These are phyloP conservation scores for Stictonetta naevosa DNA, from an alignment of 2,113 vertebrate genomes.

Conservation along the genomic window DNA sequence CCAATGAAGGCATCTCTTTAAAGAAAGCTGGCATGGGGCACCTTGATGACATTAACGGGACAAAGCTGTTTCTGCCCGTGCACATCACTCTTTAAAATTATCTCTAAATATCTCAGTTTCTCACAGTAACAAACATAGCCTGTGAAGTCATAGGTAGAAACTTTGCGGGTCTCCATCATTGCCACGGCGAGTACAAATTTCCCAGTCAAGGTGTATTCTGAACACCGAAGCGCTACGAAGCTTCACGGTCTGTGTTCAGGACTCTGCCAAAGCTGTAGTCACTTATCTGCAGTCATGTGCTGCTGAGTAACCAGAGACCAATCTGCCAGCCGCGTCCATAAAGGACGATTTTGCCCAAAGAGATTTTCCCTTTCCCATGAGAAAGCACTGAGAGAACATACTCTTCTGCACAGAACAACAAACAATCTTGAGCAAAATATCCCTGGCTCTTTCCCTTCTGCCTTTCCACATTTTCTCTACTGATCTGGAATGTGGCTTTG, in stretches of 20 bases:
- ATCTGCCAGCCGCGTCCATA: neutral
- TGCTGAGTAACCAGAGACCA: neutral
- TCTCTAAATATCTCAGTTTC: neutral
- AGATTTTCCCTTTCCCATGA: constrained; percentile 21
- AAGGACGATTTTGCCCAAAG: neutral
- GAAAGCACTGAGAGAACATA: neutral
- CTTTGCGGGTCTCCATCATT: neutral
- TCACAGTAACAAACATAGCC: neutral
- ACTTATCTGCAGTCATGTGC: neutral
- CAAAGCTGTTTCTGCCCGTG: neutral
- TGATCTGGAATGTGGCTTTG: neutral
- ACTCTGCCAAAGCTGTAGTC: neutral
- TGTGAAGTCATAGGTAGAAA: neutral
- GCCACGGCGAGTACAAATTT: neutral
- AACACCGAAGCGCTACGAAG: neutral
- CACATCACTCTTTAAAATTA: neutral
- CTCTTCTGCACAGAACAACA: neutral
- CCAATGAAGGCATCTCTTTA: neutral
- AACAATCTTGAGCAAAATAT: neutral
- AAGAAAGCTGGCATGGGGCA: neutral
- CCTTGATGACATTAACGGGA: neutral
- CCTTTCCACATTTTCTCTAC: neutral
- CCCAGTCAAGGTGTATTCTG: neutral
- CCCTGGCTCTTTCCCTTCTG: neutral
- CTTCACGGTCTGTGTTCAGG: neutral